phyloP scores from a whole-genome alignment of 2,888 invertebrate genomes.

The Aleiodes alternator region DNA sequence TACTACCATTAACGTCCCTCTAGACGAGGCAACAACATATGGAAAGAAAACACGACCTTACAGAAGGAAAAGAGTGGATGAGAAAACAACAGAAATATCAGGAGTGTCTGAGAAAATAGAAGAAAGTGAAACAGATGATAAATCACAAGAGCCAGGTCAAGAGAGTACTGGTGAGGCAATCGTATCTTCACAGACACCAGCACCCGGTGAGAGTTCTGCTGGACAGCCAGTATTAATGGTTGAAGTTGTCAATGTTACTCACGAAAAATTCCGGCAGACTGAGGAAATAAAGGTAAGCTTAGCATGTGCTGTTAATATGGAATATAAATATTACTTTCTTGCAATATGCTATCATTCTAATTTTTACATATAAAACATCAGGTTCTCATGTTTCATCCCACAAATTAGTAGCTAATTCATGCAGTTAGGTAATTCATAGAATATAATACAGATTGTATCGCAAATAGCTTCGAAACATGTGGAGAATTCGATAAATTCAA shows the following conservation, averaged over 20 bases:
- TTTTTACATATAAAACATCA: too few species aligned
- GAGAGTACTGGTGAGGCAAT: slow-evolving; percentile 31
- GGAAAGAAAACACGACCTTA: slow-evolving; percentile 67
- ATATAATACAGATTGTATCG: too few species aligned
- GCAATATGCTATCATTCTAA: too few species aligned
- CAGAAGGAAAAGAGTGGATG: slow-evolving; percentile 57
- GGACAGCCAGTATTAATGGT: slow-evolving; percentile 87
- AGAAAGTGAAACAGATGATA: slow-evolving; percentile 50
- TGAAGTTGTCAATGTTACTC: slow-evolving; percentile 93
- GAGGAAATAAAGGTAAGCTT: slow-evolving; percentile 90
- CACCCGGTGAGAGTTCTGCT: slow-evolving; percentile 46
- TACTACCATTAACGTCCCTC: slow-evolving; percentile 87
- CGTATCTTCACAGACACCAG: slow-evolving; percentile 39
- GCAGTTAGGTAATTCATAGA: too few species aligned
- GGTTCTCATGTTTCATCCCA: too few species aligned
- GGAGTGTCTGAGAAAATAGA: slow-evolving; percentile 44
- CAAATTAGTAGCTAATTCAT: too few species aligned
- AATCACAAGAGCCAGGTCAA: slow-evolving; percentile 29
- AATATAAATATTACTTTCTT: too few species aligned
- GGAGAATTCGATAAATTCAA: too few species aligned
- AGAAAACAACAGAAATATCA: slow-evolving; percentile 35
- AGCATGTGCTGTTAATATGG: too few species aligned
- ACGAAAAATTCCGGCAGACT: slow-evolving; percentile 91
- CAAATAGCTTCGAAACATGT: too few species aligned
- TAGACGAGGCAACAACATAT: slow-evolving; percentile 83